Evolutionary conservation across 1,140 invertebrate species (phyloP), one percentile per base, ranked within the genome.

Genomic region (Dendroctonus ponderosae): DNA sequence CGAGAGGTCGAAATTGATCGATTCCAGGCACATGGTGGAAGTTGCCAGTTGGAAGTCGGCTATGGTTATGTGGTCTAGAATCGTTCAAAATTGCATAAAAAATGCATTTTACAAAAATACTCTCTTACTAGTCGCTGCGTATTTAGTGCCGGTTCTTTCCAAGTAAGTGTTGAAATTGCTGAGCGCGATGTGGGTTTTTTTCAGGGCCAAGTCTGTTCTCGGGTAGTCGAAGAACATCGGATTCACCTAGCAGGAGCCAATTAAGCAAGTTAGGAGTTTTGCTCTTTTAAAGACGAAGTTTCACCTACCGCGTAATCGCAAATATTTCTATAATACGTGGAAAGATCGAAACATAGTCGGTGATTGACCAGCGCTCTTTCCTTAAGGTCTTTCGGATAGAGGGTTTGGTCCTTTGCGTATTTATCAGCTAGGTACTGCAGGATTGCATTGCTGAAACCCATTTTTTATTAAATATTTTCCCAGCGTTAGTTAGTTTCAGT

Each of bases 391-490:
- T 83, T 83, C 0, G 90, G 90, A 76, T 92, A 92, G 0, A 91
- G 77, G 41, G 81, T 78, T 8, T 84, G 82, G 8, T 83, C 81
- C 42, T 83, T 85, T 39, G 80, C 82, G 71, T 90, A 91, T 76
- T 89, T 87, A 44, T 90, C 88, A 49, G 85, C 89, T 54, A 92
- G 75, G 76, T 92, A 92, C 77, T 89, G 88, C 57, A 90, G 77
- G 72, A 92, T 91, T 0, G 90, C 90, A 70, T 88, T 87, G 71
- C 88, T 84, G 70, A 40, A 70, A 68, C 26, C 1, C 26, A 26
- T 26, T 26, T 26, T 26, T 26, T 26, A 26, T n/a, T 2, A 26
- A 3, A 26, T 26, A 26, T 26, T 26, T 26, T 26, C 26, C 26
- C 26, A 26, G 3, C 3, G 26, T 26, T 26, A 26, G 26, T 26